Percentiles rank a stretch among this genome's conserved stretches.
Evolutionary conservation across 2,797 vertebrate species (phyloP).

Genomic region (Centroberyx gerrardi): DNA sequence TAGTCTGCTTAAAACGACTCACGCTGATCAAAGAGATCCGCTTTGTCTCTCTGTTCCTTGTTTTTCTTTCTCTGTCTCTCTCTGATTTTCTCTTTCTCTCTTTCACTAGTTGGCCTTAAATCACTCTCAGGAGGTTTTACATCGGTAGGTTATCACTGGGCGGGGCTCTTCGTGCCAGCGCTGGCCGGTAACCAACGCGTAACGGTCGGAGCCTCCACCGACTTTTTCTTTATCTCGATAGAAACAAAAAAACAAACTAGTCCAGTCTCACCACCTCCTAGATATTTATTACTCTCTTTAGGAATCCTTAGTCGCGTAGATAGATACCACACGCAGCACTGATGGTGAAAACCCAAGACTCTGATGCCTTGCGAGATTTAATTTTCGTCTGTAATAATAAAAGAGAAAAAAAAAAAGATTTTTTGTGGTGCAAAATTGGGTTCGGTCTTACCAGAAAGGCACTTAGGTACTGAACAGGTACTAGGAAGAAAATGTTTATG

Average conservation of each 20-base stretch:
- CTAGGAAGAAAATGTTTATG: slow-evolving; percentile 31
- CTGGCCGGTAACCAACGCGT: slow-evolving; percentile 9
- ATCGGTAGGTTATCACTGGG: slow-evolving; percentile 53
- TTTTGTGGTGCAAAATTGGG: slow-evolving; percentile 17
- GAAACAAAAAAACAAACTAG: slow-evolving; percentile 8
- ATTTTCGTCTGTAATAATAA: neutral
- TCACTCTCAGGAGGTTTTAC: slow-evolving; percentile 82
- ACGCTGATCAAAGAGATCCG: slow-evolving; percentile 37
- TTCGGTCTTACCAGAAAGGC: slow-evolving; percentile 30
- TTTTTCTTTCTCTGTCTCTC: neutral
- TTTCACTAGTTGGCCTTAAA: slow-evolving; percentile 86
- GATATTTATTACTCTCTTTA: neutral
- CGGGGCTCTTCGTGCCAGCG: slow-evolving; percentile 26
- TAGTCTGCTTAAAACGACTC: slow-evolving; percentile 50
- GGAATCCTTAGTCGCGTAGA: neutral
- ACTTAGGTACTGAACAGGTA: slow-evolving; percentile 36
- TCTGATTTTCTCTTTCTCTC: slow-evolving; percentile 20
- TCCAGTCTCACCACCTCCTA: neutral
- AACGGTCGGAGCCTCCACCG: neutral
- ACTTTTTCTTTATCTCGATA: neutral
- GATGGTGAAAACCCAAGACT: slow-evolving; percentile 5
- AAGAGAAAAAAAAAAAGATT: neutral
- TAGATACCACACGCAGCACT: slow-evolving; percentile 4
- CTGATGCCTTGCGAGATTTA: slow-evolving; percentile 18
- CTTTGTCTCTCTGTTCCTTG: neutral